Percentiles rank a stretch among this genome's conserved stretches.
Conservation (phyloP, 2,888 invertebrate species). For the Sarcophaga subvicina region DNA sequence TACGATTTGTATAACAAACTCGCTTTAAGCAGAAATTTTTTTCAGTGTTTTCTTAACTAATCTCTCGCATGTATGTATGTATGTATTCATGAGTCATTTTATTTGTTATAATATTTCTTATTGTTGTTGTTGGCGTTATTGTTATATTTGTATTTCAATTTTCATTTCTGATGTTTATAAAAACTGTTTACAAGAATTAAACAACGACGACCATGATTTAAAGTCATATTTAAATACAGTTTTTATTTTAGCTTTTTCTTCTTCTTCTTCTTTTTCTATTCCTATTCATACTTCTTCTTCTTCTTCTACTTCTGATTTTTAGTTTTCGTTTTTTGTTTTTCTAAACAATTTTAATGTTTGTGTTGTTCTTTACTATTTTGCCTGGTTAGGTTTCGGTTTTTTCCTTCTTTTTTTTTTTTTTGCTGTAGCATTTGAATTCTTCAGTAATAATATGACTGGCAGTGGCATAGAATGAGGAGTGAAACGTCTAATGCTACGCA, state of each 20-base stretch:
- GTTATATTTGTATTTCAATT: not conserved
- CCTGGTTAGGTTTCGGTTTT: too few relatives aligned
- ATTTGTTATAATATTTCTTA: not conserved
- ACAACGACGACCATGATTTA: conserved; percentile 49
- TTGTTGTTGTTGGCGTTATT: not conserved
- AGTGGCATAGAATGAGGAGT: conserved; percentile 18
- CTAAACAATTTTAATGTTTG: not conserved
- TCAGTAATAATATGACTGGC: not conserved
- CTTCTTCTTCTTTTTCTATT: conserved; percentile 10
- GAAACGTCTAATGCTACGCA: conserved; percentile 59
- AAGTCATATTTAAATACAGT: conserved; percentile 53
- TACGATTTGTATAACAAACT: too few relatives aligned
- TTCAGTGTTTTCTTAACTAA: not conserved
- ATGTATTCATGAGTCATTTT: not conserved
- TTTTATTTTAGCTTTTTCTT: not conserved
- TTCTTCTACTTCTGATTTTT: conserved; percentile 2
- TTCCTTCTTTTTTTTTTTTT: too few relatives aligned
- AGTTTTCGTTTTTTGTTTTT: not conserved
- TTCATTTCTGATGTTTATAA: not conserved
- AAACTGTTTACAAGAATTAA: conserved; percentile 12
- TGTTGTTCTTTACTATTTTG: too few relatives aligned
- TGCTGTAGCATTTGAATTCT: not conserved
- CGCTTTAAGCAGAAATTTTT: not conserved
- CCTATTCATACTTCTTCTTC: conserved; percentile 26
- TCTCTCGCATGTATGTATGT: not conserved